Evolutionary conservation across 2,888 invertebrate genomes (phyloP).

Genomic region (Drosophila kambysellisi): DNA sequence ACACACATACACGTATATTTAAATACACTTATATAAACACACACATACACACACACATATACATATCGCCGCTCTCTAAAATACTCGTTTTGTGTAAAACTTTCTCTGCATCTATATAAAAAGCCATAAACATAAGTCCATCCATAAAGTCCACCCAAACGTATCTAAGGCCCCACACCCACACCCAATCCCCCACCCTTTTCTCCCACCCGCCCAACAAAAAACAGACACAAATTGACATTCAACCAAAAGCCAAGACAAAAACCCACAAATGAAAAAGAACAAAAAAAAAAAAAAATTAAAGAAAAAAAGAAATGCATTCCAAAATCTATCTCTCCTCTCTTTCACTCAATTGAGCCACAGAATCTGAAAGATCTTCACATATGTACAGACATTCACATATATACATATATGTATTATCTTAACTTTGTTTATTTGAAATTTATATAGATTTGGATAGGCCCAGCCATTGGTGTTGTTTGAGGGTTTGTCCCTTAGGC

Average conservation of each 20-base stretch:
- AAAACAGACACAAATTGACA: conserved; percentile 35
- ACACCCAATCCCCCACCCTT: not conserved
- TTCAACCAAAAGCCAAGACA: conserved; percentile 34
- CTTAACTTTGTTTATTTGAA: conserved; percentile 26
- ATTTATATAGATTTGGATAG: conserved; percentile 21
- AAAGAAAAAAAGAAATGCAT: conserved; percentile 20
- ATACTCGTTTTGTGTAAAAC: conserved; percentile 64
- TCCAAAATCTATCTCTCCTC: conserved; percentile 15
- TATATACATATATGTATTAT: conserved; percentile 33
- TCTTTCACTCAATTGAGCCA: conserved; percentile 16
- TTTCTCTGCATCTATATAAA: conserved; percentile 63
- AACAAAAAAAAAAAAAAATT: conserved; percentile 6
- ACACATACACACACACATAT: conserved; percentile 17
- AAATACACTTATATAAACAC: conserved; percentile 9
- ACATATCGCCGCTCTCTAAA: conserved; percentile 59
- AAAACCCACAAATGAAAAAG: conserved; percentile 12
- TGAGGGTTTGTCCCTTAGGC: conserved; percentile 5
- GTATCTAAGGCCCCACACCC: conserved; percentile 9
- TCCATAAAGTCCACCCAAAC: conserved; percentile 48
- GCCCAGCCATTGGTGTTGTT: conserved; percentile 30
- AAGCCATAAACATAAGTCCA: conserved; percentile 48
- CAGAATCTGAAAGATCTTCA: conserved; percentile 15
- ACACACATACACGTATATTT: conserved; percentile 12
- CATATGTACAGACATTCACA: conserved; percentile 48
- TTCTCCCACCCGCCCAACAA: conserved; percentile 2